Evolutionary conservation across 2,888 invertebrate species (phyloP), one percentile per base, ranked within the genome.

Genomic region (Nesidiocoris tenuis): DNA sequence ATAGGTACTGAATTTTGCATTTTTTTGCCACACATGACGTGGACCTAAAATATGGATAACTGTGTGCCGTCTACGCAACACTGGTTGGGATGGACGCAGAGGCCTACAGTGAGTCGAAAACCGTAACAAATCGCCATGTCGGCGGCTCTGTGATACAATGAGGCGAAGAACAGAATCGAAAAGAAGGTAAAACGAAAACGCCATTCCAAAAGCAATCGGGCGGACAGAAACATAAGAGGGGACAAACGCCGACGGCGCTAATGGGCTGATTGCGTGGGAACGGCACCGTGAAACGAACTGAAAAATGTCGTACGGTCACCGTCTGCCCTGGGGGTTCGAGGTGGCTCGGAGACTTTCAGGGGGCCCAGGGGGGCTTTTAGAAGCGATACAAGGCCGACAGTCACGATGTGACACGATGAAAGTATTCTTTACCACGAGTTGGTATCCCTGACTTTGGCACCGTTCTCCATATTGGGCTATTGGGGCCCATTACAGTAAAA

Each of bases 211-310:
- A 3, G 39, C 39, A 39, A 39, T 39, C 39, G 39, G 39, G 39
- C 39, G 39, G 39, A 39, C 39, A 39, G 39, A 12, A 39, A 39
- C 39, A 39, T 39, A 12, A 39, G 39, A 39, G 39, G 39, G 39
- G 39, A 39, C 39, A 39, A 39, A 39, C 39, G 39, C 39, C 39
- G 56, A 56, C 18, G 72, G 21, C 39, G 63, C 72, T 72, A 72
- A 72, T 72, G 72, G 72, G 63, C 39, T 63, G 61, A 72, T 72
- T 72, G 72, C 72, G 72, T 72, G 72, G 72, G 72, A 72, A 72
- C 39, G 39, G 39, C 5, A 12, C 39, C 12, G 39, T 39, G 39
- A 39, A 39, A 39, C 39, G 39, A 39, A 39, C 39, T n/a, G n/a
- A 39, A 39, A 39, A 39, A 39, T 39, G 39, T 39, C 39, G 39